These are phyloP conservation scores for Brachylomia viminalis DNA, from an alignment of 2,888 invertebrate species.

Conservation along the genomic window DNA sequence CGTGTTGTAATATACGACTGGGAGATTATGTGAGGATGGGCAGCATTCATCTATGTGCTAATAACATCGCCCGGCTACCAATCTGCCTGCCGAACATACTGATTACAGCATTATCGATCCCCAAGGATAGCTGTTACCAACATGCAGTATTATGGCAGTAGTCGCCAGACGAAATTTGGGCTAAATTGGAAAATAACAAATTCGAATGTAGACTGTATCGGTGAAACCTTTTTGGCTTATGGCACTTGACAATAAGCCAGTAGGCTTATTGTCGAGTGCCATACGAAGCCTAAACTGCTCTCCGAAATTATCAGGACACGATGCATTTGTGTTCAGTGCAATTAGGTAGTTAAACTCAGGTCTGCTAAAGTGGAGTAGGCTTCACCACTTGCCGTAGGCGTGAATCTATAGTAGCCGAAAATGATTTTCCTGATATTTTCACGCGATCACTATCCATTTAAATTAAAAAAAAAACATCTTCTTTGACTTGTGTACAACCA, in stretches of 20 bases:
- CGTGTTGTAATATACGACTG: slow-evolving; percentile 52
- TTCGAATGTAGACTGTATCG: neutral
- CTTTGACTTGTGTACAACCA: neutral
- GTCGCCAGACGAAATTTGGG: slow-evolving; percentile 12
- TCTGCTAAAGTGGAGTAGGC: neutral
- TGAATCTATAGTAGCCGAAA: neutral
- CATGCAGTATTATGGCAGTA: slow-evolving; percentile 8
- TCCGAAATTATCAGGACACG: slow-evolving; percentile 1
- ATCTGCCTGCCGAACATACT: slow-evolving; percentile 56
- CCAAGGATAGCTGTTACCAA: slow-evolving; percentile 30
- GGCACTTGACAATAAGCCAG: slow-evolving; percentile 4
- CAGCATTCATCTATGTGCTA: slow-evolving; percentile 59
- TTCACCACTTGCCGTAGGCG: neutral
- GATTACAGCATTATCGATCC: slow-evolving; percentile 48
- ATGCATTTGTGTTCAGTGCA: slow-evolving; percentile 12
- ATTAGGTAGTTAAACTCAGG: slow-evolving; percentile 2
- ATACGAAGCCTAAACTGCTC: neutral
- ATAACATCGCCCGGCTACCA: slow-evolving; percentile 43
- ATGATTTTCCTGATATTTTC: neutral
- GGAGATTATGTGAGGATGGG: slow-evolving; percentile 44
- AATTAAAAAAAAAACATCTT: neutral
- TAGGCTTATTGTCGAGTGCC: no score
- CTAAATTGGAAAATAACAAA: slow-evolving; percentile 22
- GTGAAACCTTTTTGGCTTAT: neutral
- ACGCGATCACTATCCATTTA: neutral